Evolutionary conservation across 92 coral and sea anemone species (phyloP).

Genomic region (Heliopora coerulea): DNA sequence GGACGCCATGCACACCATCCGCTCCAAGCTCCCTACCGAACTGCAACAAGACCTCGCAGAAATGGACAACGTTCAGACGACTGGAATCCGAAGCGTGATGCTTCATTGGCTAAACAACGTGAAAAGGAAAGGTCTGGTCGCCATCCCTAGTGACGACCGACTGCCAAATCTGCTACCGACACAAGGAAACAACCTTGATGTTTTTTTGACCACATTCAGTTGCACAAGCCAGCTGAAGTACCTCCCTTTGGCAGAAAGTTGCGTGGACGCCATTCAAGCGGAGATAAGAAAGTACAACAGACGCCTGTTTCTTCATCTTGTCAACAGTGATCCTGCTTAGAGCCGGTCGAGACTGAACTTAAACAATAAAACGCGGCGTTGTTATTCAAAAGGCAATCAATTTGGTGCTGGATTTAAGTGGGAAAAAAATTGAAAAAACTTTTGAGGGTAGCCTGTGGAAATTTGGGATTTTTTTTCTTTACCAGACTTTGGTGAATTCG

Average conservation of each 20-base stretch:
- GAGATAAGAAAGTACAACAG: slow-evolving; percentile 20
- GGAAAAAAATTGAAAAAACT: too few relatives aligned
- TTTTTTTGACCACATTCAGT: neutral
- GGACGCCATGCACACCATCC: slow-evolving; percentile 50
- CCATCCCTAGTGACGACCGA: neutral
- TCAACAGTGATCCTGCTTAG: neutral
- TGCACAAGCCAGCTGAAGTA: neutral
- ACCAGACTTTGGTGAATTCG: too few relatives aligned
- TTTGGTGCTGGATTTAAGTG: too few relatives aligned
- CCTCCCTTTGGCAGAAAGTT: neutral
- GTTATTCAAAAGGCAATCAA: too few relatives aligned
- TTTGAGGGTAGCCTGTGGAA: too few relatives aligned
- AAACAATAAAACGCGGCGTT: too few relatives aligned
- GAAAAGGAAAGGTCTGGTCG: neutral
- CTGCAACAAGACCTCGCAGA: neutral
- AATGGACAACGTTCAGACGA: neutral
- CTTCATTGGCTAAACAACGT: neutral
- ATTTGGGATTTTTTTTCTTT: too few relatives aligned
- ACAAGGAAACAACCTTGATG: neutral
- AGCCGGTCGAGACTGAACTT: too few relatives aligned
- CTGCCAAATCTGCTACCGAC: neutral
- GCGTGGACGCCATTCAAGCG: slow-evolving; percentile 13
- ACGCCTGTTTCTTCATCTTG: neutral
- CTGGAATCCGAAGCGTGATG: neutral
- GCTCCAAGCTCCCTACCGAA: neutral